These are phyloP conservation scores for Stomorhina lunata DNA, from an alignment of 2,888 invertebrate species.

Conservation along the genomic window DNA sequence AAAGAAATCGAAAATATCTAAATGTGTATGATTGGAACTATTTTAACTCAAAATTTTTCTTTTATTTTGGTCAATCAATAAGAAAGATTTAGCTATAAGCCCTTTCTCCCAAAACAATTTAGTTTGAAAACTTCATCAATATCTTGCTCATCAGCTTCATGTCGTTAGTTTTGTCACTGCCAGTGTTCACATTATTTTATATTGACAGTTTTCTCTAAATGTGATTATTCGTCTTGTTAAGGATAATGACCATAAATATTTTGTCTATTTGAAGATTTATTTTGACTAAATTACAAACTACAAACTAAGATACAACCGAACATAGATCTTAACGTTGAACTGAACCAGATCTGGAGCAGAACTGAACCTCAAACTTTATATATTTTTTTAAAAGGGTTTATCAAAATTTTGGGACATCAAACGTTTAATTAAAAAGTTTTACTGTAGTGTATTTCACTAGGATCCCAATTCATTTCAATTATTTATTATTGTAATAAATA, in stretches of 20 bases:
- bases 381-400: no score
- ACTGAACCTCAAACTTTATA: no score
- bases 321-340: no score
- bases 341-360: no score
- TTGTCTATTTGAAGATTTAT: no score
- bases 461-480: no score
- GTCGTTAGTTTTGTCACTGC: conserved; percentile 14
- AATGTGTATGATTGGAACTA: background rate
- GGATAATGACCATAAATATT: conserved; percentile 41
- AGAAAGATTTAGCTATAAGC: background rate
- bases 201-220: conserved; percentile 52
- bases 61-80: conserved; percentile 51
- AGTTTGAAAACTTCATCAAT: conserved; percentile 48
- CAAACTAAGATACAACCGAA: no score
- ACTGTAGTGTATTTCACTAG: no score
- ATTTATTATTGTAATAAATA: no score
- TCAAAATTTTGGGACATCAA: no score
- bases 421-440: no score
- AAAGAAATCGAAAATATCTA: background rate
- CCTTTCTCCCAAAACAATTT: conserved; percentile 24
- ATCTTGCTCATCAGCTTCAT: background rate
- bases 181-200: conserved; percentile 50
- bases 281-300: no score
- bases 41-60: background rate
- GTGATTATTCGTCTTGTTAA: conserved; percentile 46